These are phyloP conservation scores for Littorina saxatilis DNA, from an alignment of 1,140 invertebrate genomes.

Conservation along the genomic window DNA sequence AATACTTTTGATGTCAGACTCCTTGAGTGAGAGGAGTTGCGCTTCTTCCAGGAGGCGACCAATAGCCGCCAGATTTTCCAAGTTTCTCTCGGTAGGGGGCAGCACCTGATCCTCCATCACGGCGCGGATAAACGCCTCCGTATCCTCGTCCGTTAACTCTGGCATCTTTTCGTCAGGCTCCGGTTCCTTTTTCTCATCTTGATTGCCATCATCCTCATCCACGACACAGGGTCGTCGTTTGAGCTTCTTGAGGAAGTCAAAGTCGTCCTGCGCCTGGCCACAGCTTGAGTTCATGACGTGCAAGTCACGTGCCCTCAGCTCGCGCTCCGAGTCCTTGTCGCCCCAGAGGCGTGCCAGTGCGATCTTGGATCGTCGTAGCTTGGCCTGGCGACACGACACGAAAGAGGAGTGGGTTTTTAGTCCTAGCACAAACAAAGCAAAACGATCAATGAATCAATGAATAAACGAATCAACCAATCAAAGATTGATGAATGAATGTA, in stretches of 20 bases:
- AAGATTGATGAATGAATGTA: too few relatives aligned
- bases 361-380: constrained; percentile 52
- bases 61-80: constrained; percentile 7
- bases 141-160: constrained; percentile 10
- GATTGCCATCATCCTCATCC: too few relatives aligned
- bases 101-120: constrained; percentile 25
- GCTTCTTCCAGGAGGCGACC: constrained; percentile 24
- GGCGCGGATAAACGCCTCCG: constrained; percentile 41
- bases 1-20: neutral
- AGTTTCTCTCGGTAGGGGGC: constrained; percentile 32
- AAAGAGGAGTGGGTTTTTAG: too few relatives aligned
- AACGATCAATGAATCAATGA: too few relatives aligned
- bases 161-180: neutral
- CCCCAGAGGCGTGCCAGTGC: constrained; percentile 51
- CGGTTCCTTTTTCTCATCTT: neutral
- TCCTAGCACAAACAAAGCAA: too few relatives aligned
- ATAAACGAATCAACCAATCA: too few relatives aligned
- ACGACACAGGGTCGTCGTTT: constrained; percentile 29
- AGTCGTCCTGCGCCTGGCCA: constrained; percentile 49
- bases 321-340: constrained; percentile 51
- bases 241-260: constrained; percentile 54
- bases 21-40: neutral
- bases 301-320: constrained; percentile 48
- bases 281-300: constrained; percentile 54
- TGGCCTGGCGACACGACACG: constrained; percentile 31